Evolutionary conservation across 2,797 vertebrate species (phyloP).

Genomic region (Malacoctenus gilli): DNA sequence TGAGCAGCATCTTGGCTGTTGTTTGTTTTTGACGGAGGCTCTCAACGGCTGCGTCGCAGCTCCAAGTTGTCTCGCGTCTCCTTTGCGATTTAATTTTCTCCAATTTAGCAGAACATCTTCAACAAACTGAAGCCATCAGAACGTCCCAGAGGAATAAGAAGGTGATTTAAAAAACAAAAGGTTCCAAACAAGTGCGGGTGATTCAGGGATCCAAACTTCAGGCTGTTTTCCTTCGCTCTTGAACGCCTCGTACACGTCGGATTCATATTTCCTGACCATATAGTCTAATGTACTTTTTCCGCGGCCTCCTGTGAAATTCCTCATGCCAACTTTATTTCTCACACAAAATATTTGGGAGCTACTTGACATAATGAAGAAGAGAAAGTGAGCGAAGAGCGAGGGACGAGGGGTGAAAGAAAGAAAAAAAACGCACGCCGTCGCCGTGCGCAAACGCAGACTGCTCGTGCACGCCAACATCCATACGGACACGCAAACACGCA

Average conservation of each 20-base stretch:
- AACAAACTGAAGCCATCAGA: too few relatives aligned
- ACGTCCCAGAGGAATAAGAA: too few relatives aligned
- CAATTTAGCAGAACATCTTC: too few relatives aligned
- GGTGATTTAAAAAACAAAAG: too few relatives aligned
- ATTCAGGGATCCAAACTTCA: conserved; percentile 1
- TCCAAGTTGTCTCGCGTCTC: too few relatives aligned
- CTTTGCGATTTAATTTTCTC: too few relatives aligned
- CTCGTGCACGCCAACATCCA: conserved; percentile 21
- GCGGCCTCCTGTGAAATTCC: conserved; percentile 75
- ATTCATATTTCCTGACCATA: conserved; percentile 74
- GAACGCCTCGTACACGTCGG: conserved; percentile 35
- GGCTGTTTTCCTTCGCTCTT: conserved; percentile 11
- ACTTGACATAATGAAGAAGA: conserved; percentile 72
- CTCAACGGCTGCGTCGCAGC: too few relatives aligned
- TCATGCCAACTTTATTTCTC: conserved; percentile 76
- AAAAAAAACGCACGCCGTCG: conserved; percentile 4
- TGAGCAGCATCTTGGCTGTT: too few relatives aligned
- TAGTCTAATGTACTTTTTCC: conserved; percentile 75
- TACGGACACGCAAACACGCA: conserved; percentile 17
- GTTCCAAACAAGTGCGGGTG: too few relatives aligned
- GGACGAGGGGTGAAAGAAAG: too few relatives aligned
- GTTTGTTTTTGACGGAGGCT: too few relatives aligned
- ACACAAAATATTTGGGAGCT: conserved; percentile 77
- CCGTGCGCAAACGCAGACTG: background rate
- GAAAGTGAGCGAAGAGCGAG: conserved; percentile 51